A percentile compares a stretch with the other conserved stretches of the same genome.
These are phyloP conservation scores for Tichodroma muraria DNA, from an alignment of 2,113 vertebrate species.

Conservation along the genomic window DNA sequence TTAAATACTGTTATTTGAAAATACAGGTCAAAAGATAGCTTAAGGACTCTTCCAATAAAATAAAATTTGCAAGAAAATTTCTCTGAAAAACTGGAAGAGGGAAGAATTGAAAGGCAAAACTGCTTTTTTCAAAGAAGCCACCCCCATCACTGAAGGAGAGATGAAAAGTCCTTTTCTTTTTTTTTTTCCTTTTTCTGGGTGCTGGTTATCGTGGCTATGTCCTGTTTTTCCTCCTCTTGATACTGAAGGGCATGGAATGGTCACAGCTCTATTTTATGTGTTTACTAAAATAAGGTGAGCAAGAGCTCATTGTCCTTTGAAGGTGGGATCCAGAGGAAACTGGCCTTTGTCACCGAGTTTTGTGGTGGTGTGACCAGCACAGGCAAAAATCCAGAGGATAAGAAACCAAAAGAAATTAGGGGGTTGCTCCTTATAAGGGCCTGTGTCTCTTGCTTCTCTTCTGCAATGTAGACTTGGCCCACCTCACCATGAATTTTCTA, in stretches of 20 bases:
- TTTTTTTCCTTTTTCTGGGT: neutral
- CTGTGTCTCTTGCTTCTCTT: neutral
- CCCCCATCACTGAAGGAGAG: neutral
- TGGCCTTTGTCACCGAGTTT: neutral
- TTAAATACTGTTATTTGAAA: neutral
- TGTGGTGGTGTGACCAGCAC: neutral
- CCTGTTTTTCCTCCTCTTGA: neutral
- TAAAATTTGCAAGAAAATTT: neutral
- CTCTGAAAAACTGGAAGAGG: neutral
- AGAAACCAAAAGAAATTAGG: neutral
- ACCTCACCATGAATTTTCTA: neutral
- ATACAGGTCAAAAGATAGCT: neutral
- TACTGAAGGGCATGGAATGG: neutral
- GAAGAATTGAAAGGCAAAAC: neutral
- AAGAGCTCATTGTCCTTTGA: neutral
- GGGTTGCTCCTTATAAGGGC: neutral
- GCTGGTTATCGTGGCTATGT: neutral
- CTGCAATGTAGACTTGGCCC: neutral
- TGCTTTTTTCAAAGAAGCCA: neutral
- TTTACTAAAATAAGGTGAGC: neutral
- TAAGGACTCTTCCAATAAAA: neutral
- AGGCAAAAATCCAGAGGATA: rapidly evolving
- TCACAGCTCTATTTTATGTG: neutral
- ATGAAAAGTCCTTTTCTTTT: neutral
- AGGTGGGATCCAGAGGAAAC: neutral